Evolutionary conservation across 2,113 vertebrate species (phyloP).

Genomic region (Bos javanicus): DNA sequence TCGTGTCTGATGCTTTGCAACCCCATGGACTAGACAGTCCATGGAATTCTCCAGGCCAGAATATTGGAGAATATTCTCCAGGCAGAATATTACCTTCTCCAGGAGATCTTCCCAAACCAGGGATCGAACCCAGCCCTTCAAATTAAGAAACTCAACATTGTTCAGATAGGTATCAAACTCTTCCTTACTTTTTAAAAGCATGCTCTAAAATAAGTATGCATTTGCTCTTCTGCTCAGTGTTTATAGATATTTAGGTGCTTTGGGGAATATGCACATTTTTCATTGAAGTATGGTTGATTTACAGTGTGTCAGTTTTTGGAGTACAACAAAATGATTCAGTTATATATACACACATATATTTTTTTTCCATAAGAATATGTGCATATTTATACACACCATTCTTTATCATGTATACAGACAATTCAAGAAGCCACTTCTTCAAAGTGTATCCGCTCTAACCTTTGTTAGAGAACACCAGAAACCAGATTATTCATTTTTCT

Average conservation of each 20-base stretch:
- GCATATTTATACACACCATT: neutral
- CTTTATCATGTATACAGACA: neutral
- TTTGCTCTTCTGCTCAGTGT: neutral
- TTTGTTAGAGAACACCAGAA: neutral
- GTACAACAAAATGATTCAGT: neutral
- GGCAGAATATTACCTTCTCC: too few relatives aligned
- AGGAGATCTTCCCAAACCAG: neutral
- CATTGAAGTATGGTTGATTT: neutral
- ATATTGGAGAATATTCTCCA: too few relatives aligned
- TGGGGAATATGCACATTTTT: neutral
- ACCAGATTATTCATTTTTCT: neutral
- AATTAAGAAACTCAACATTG: neutral
- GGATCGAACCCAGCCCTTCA: neutral
- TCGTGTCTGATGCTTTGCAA: neutral
- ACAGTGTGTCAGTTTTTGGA: neutral
- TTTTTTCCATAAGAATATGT: neutral
- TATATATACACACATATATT: neutral
- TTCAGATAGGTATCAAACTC: neutral
- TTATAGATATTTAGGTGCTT: neutral
- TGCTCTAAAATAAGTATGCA: neutral
- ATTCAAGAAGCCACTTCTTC: neutral
- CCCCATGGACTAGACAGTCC: neutral
- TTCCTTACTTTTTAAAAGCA: neutral
- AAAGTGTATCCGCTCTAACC: neutral
- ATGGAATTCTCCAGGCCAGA: neutral